Base-by-base conservation (phyloP, 2,113 vertebrate species). In the Toxotes chatareus region DNA sequence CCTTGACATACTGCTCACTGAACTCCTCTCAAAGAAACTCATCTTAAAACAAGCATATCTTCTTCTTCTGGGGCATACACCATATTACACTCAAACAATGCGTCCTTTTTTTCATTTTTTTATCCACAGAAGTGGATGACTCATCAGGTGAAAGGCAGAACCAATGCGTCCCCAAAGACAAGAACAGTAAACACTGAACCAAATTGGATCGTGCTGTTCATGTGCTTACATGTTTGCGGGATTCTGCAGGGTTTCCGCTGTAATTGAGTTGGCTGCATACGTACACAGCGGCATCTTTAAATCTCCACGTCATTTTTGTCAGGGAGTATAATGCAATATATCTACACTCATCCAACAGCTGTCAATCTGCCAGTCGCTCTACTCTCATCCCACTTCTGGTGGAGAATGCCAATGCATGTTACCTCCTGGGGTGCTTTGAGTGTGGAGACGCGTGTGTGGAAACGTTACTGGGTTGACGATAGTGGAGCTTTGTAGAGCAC, bases 361-460 rank as follows among this genome's bases (percentile, higher is more conserved):
- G 88, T 85, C 88, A 91, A 46, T 86, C 88, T 23, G 53, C 55
- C 77, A 73, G 63, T 47, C 38, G 23, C 68, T 79, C 67, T 1
- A 13, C 76, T 66, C n/a, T 73, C 60, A 44, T 70, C 51, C 59
- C 78, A 76, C 64, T 31, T 36, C 51, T 85, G 57, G 5, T 49
- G 36, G 55, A 73, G 81, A 81, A 77, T 63, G 66, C 44, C 57
- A 21, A 65, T 44, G 53, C 19, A 3, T n/a, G 53, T 62, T 63
- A 47, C 66, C 76, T 78, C 83, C 69, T 38, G 55, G 46, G 38
- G 66, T 36, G 71, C 51, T 59, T 42, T 59, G 46, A 51, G 64
- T 62, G 46, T 68, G 51, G 1, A 56, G 17, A 51, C 76, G 56
- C 56, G 57, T 16, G 49, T 38, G 65, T 27, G n/a, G 31, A 42